phyloP scores from a whole-genome alignment of 2,113 vertebrate genomes.

The Aepyceros melampus region DNA sequence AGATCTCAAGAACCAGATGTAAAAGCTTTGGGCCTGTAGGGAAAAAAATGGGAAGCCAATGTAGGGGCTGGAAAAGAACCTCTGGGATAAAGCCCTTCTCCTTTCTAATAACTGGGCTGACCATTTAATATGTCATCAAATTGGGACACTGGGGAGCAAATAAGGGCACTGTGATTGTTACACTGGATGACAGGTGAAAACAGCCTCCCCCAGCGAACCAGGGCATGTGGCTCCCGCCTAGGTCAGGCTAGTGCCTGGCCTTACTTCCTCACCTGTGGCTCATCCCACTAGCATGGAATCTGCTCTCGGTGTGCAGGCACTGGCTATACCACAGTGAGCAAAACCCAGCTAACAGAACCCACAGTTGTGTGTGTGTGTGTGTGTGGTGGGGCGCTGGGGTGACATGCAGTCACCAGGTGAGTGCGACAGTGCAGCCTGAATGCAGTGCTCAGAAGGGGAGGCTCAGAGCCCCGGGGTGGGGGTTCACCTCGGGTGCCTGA shows the following conservation, averaged over 20 bases:
- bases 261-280: neutral
- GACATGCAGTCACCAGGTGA: neutral
- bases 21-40: neutral
- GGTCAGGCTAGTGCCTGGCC: neutral
- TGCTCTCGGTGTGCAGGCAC: neutral
- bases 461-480: neutral
- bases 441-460: neutral
- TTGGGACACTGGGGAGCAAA: neutral
- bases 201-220: neutral
- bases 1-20: neutral
- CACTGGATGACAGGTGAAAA: neutral
- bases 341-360: neutral
- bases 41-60: neutral
- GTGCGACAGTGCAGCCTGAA: neutral
- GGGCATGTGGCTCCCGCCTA: neutral
- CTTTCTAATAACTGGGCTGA: neutral
- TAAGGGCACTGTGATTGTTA: neutral
- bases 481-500: neutral
- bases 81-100: neutral
- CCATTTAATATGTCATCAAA: neutral
- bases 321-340: neutral
- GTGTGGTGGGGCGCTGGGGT: neutral
- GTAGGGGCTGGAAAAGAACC: neutral
- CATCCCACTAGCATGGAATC: neutral
- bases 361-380: neutral